Evolutionary conservation across 1,140 invertebrate genomes (phyloP), one percentile per base, ranked within the genome.

Genomic region (Monomorium pharaonis): DNA sequence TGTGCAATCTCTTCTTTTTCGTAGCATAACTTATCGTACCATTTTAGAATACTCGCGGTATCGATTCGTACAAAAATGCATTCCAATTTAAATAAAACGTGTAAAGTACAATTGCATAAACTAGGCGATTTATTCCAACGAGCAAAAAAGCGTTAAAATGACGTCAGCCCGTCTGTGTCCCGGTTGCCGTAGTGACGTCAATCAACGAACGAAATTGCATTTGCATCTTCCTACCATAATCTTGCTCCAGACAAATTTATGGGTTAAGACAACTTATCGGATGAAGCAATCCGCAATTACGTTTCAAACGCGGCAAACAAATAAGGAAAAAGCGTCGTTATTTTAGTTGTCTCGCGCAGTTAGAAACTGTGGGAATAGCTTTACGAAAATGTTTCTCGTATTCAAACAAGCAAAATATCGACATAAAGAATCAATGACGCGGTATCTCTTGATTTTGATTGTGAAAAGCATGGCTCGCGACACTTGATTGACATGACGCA

Each of bases 171-270:
- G 75, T 85, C 74, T 62, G 47, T 60, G 75, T 88, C 58, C 86
- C 54, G 27, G 90, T 92, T 75, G 84, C 84, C 86, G 84, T 87
- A 72, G 77, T 85, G 70, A 92, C 91, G 86, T 78, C 90, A 90
- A 92, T 92, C 91, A 90, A 88, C 86, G 90, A 92, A 90, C 85
- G 89, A 88, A 92, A 92, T 92, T 90, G 88, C 89, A 92, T 92
- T 91, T 92, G 90, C 88, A 90, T 92, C 83, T 75, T 16, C 33
- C 51, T 42, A 44, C 33, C 42, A 58, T 83, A 83, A 83, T 83
- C 67, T 72, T 58, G 51, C 49, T 27, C n/a, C 67, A 54, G 54
- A 74, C 51, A 74, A 81, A 74, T 83, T 74, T 74, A 67, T 72
- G 76, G 65, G 47, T 58, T 78, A 33, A 84, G 77, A 86, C 74